Percentiles rank a stretch among this genome's conserved stretches.
phyloP scores from a whole-genome alignment of 2,888 invertebrate species.

The Dryobota labecula region DNA sequence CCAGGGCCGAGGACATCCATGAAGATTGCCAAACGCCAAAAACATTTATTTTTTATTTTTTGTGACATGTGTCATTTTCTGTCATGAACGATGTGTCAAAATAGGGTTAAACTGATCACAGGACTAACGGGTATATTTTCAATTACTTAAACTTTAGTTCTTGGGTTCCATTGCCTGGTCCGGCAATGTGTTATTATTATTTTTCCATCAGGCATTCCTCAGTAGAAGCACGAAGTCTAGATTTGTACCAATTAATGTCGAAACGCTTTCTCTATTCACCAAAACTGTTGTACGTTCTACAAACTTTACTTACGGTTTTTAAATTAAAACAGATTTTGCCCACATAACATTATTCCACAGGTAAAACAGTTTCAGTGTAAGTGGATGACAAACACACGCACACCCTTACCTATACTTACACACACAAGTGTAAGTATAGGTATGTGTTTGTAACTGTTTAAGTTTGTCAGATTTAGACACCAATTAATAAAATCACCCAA shows the following conservation, averaged over 20 bases:
- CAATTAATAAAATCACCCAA: background rate
- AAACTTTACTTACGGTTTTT: no score
- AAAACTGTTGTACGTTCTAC: no score
- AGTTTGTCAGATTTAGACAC: background rate
- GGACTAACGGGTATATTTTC: background rate
- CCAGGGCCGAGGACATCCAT: background rate
- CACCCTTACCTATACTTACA: no score
- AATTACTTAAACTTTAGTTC: background rate
- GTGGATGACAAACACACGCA: no score
- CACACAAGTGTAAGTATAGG: no score
- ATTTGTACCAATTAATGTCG: no score
- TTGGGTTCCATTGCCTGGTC: background rate
- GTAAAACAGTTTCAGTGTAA: no score
- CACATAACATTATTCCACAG: background rate
- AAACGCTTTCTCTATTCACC: no score
- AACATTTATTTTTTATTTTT: background rate
- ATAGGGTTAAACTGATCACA: conserved; percentile 18
- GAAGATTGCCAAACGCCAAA: background rate
- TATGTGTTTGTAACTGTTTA: background rate
- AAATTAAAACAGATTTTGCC: background rate
- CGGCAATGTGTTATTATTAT: background rate
- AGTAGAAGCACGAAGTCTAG: background rate
- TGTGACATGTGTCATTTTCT: conserved; percentile 15
- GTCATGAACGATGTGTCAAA: conserved; percentile 6
- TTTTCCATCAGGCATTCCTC: background rate